A percentile compares a stretch with the other conserved stretches of the same genome.
Evolutionary conservation across 2,888 invertebrate genomes (phyloP).

Genomic region (Plagodis pulveraria): DNA sequence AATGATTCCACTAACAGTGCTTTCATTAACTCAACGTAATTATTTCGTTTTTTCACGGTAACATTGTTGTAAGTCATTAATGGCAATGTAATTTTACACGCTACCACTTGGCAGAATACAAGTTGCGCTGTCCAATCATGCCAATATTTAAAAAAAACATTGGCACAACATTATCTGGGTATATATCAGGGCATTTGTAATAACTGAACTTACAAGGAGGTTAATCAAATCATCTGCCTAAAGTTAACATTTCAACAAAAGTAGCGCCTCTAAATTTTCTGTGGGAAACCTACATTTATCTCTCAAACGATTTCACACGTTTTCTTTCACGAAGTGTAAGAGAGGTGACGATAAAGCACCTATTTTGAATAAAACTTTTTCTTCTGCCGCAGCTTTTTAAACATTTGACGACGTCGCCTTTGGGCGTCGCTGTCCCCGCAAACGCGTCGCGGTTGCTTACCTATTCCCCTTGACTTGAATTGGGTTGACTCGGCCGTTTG

Average conservation of each 20-base stretch:
- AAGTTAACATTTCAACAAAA: background rate
- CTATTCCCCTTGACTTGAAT: conserved; percentile 60
- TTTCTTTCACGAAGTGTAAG: conserved; percentile 9
- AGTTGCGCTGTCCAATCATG: conserved; percentile 2
- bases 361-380: conserved; percentile 28
- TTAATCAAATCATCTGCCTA: too few relatives aligned
- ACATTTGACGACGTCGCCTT: conserved; percentile 54
- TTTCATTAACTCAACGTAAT: conserved; percentile 14
- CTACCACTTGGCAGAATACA: conserved; percentile 14
- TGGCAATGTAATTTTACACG: conserved; percentile 24
- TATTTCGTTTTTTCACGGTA: conserved; percentile 11
- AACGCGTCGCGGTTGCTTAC: conserved; percentile 56
- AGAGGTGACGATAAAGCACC: conserved; percentile 24
- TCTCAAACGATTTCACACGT: conserved; percentile 11
- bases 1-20: conserved; percentile 28
- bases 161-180: too few relatives aligned
- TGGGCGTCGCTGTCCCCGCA: conserved; percentile 49
- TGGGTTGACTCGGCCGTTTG: conserved; percentile 35
- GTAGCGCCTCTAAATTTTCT: background rate
- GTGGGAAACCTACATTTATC: background rate
- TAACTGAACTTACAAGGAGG: too few relatives aligned
- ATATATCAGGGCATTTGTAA: too few relatives aligned
- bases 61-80: conserved; percentile 22
- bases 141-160: background rate
- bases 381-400: conserved; percentile 42